These are phyloP conservation scores for Apocrypta bakeri DNA, from an alignment of 1,140 invertebrate species.

Conservation along the genomic window DNA sequence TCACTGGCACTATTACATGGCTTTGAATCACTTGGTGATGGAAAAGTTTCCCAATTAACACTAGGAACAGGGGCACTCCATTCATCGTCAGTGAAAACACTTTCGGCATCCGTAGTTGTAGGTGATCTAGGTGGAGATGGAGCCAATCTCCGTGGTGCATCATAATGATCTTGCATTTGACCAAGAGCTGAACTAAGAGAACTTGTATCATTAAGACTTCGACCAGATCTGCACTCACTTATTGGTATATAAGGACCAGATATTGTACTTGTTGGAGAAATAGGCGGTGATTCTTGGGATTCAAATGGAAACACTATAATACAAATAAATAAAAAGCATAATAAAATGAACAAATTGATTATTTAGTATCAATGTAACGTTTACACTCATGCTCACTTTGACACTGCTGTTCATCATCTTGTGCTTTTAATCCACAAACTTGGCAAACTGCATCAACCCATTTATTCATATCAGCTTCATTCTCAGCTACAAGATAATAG, in stretches of 20 bases:
- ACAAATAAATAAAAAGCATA: slow-evolving; percentile 10
- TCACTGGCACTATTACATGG: slow-evolving; percentile 76
- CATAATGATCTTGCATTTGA: slow-evolving; percentile 69
- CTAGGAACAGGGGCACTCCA: slow-evolving; percentile 66
- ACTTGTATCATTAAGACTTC: slow-evolving; percentile 74
- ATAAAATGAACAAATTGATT: too few relatives aligned
- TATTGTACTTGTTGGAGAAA: slow-evolving; percentile 76
- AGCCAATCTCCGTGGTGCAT: slow-evolving; percentile 67
- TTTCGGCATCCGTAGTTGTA: slow-evolving; percentile 69
- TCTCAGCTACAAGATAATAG: slow-evolving; percentile 94
- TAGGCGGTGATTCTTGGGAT: slow-evolving; percentile 77
- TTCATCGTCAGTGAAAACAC: slow-evolving; percentile 69
- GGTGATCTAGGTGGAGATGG: slow-evolving; percentile 70
- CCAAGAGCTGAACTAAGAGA: slow-evolving; percentile 66
- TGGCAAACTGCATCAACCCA: slow-evolving; percentile 96
- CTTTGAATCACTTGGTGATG: slow-evolving; percentile 65
- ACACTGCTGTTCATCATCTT: slow-evolving; percentile 79
- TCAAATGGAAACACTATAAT: slow-evolving; percentile 69
- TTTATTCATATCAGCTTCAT: slow-evolving; percentile 92
- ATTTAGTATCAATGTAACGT: background rate
- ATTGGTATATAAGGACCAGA: slow-evolving; percentile 87
- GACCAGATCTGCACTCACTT: slow-evolving; percentile 93
- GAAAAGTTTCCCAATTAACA: slow-evolving; percentile 78
- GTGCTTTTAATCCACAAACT: slow-evolving; percentile 90
- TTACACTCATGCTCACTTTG: slow-evolving; percentile 61